Base-by-base conservation (phyloP, 2,888 invertebrate genomes). In the Microdon myrmicae region DNA sequence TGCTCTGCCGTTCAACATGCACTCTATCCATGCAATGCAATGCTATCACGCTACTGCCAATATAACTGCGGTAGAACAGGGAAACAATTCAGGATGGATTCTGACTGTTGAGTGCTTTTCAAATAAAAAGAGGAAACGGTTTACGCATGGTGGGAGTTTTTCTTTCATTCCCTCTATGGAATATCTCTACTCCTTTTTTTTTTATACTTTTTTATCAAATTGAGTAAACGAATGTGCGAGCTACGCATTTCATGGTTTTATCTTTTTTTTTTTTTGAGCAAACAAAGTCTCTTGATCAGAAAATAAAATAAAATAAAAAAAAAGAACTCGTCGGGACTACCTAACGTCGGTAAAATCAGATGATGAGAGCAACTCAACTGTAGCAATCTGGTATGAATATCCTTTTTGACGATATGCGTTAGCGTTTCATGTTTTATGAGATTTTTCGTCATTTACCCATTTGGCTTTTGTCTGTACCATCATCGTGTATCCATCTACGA, bases 81-180 rank as follows among this genome's bases (percentile, higher is more conserved):
- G 71, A 74, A 72, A 74, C 77, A 77, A 74, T 78, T 77, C 77
- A 74, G 72, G 75, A 72, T 59, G 53, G 53, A 59, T 53, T 41
- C 59, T 47, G 55, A 29, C 31, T 44, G 75, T 74, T 73, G 78
- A 77, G 79, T 75, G 77, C 76, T 74, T 79, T 77, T 78, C 77
- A 79, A 77, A 77, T 73, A 77, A 72, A 72, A 48, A 28, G 32
- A 55, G 60, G 48, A 48, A 59, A 60, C 43, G 34, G 45, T 60
- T 60, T 17, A 60, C 60, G 60, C 54, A 60, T 60, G 60, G 55
- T 47, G 43, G 48, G 60, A 55, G 54, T 60, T 53, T 51, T 53
- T 59, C 53, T 59, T 59, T 53, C n/a, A n/a, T n/a, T n/a, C 44
- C 32, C 32, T 47, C n/a, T 37, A 12, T 12, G 43, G 29, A 35